Percentiles rank a stretch among this genome's conserved stretches.
These are phyloP conservation scores for Heliconius hewitsoni DNA, from an alignment of 1,140 invertebrate species.

Conservation along the genomic window DNA sequence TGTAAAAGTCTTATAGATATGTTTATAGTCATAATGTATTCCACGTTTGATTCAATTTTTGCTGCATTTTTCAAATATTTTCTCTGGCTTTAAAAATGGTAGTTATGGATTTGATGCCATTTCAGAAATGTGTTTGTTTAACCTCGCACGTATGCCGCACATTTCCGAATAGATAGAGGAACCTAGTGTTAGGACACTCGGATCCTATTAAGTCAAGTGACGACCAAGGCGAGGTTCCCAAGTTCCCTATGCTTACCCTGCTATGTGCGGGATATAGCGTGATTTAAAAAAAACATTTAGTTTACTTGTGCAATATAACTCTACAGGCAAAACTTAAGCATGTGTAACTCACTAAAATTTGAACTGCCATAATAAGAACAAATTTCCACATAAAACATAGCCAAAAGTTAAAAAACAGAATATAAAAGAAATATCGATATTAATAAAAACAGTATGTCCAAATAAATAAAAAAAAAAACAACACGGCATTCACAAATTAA, in stretches of 20 bases:
- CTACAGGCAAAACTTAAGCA: too few species aligned
- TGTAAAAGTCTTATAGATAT: neutral
- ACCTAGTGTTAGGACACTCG: neutral
- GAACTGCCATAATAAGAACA: neutral
- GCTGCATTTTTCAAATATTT: neutral
- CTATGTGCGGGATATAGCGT: too few species aligned
- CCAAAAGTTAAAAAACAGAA: neutral
- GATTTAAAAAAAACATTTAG: too few species aligned
- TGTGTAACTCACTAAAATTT: too few species aligned
- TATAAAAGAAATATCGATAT: neutral
- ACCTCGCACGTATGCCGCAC: too few species aligned
- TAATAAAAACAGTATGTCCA: neutral
- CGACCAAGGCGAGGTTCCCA: too few species aligned
- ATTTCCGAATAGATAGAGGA: neutral
- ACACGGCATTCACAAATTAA: conserved; percentile 15
- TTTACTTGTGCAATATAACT: too few species aligned
- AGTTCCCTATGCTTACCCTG: too few species aligned
- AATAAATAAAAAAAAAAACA: conserved; percentile 4
- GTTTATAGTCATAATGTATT: neutral
- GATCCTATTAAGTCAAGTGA: neutral
- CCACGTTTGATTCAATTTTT: neutral
- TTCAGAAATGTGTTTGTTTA: too few species aligned
- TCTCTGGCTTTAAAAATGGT: neutral
- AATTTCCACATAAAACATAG: neutral
- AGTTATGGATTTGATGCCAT: neutral